Conservation (phyloP, 2,113 vertebrate species). For the Mesoclemmys tuberculata region DNA sequence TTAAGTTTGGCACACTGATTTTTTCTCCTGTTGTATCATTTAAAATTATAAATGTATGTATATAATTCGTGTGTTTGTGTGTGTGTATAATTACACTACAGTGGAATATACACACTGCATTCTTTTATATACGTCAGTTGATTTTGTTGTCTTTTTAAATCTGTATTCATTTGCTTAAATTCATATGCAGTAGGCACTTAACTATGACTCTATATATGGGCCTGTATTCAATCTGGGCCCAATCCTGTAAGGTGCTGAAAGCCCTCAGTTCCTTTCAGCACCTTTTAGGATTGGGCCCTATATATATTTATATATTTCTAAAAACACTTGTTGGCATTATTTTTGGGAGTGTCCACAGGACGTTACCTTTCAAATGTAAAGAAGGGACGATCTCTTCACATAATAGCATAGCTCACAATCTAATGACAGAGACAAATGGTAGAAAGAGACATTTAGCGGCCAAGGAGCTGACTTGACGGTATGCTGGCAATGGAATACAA, state of each 20-base stretch:
- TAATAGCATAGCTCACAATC: not conserved
- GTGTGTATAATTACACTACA: accelerated
- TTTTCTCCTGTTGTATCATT: not conserved
- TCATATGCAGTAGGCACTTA: accelerated
- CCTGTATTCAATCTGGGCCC: not conserved
- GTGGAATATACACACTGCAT: not conserved
- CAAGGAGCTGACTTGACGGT: not conserved
- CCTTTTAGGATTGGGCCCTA: accelerated
- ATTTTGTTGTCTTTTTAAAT: not conserved
- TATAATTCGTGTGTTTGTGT: not conserved
- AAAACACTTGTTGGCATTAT: not conserved
- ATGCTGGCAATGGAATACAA: not conserved
- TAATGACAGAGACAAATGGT: not conserved
- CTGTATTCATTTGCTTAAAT: not conserved
- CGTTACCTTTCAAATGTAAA: not conserved
- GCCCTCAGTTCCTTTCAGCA: not conserved
- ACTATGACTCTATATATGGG: not conserved
- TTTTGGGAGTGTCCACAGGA: not conserved
- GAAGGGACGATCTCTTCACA: not conserved
- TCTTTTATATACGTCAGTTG: not conserved
- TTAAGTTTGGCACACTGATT: not conserved
- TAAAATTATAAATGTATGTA: not conserved
- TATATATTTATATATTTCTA: no score
- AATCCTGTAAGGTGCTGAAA: accelerated
- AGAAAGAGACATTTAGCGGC: not conserved